Percentiles rank a stretch among this genome's conserved stretches.
Conservation (phyloP, 2,113 vertebrate genomes). For the Podilymbus podiceps region DNA sequence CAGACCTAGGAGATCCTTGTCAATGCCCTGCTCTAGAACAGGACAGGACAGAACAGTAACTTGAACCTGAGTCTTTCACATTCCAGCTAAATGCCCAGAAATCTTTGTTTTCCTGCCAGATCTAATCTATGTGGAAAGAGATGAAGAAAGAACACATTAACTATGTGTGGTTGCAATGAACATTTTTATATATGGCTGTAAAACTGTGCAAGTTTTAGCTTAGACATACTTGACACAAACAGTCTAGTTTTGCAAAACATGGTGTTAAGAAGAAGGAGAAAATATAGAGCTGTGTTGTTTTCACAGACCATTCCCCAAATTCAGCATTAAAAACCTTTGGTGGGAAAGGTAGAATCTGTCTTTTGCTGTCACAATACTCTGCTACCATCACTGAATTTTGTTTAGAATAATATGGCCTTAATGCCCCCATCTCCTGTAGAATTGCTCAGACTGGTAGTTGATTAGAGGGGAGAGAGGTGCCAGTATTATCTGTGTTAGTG, state of each 20-base stretch:
- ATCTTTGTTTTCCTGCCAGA: conserved; percentile 8
- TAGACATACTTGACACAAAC: background rate
- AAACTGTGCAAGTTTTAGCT: conserved; percentile 31
- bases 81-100: conserved; percentile 43
- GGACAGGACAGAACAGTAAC: background rate
- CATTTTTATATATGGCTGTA: conserved; percentile 19
- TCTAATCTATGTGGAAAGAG: background rate
- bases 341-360: conserved; percentile 75
- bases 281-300: background rate
- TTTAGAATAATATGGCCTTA: conserved; percentile 85
- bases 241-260: conserved; percentile 3
- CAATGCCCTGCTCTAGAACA: background rate
- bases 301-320: conserved; percentile 19
- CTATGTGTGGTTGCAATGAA: background rate
- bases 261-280: background rate
- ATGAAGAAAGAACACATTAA: background rate
- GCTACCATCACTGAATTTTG: conserved; percentile 80
- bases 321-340: conserved; percentile 44
- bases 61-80: conserved; percentile 30
- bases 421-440: conserved; percentile 79
- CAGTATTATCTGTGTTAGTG: conserved; percentile 93
- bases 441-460: conserved; percentile 85
- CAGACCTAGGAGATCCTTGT: background rate
- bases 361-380: conserved; percentile 75
- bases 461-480: conserved; percentile 91